Conservation (phyloP, 2,797 vertebrate genomes). For the Clarias fuscus region DNA sequence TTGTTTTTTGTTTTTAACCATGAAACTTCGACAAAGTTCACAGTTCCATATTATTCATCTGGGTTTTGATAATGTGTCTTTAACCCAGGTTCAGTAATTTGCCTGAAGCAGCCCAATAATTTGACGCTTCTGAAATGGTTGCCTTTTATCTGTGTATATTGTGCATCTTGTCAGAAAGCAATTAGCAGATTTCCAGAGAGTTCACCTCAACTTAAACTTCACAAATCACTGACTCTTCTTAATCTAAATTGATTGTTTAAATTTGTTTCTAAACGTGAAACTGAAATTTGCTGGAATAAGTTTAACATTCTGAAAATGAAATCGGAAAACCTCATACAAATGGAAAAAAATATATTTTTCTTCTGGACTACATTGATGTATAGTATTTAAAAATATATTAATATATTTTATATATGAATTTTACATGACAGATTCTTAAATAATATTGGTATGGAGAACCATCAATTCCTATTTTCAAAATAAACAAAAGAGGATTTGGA, state of each 20-base stretch:
- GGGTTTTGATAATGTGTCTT: too few relatives aligned
- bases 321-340: not conserved
- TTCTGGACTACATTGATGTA: not conserved
- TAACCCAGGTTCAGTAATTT: too few relatives aligned
- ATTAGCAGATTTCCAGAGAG: not conserved
- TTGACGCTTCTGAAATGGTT: too few relatives aligned
- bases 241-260: not conserved
- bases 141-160: too few relatives aligned
- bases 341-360: fast-evolving
- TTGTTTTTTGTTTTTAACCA: too few relatives aligned
- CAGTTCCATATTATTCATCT: too few relatives aligned
- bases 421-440: not conserved
- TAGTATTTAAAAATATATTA: too few relatives aligned
- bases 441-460: not conserved
- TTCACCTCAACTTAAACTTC: not conserved
- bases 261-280: not conserved
- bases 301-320: not conserved
- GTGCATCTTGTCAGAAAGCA: not conserved
- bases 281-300: not conserved
- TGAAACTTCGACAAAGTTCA: too few relatives aligned
- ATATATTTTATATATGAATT: not conserved
- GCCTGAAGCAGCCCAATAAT: too few relatives aligned
- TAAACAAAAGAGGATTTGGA: not conserved
- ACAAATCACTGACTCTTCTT: not conserved
- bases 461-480: not conserved